phyloP scores from a whole-genome alignment of 2,113 vertebrate species.

The Aphelocoma coerulescens region DNA sequence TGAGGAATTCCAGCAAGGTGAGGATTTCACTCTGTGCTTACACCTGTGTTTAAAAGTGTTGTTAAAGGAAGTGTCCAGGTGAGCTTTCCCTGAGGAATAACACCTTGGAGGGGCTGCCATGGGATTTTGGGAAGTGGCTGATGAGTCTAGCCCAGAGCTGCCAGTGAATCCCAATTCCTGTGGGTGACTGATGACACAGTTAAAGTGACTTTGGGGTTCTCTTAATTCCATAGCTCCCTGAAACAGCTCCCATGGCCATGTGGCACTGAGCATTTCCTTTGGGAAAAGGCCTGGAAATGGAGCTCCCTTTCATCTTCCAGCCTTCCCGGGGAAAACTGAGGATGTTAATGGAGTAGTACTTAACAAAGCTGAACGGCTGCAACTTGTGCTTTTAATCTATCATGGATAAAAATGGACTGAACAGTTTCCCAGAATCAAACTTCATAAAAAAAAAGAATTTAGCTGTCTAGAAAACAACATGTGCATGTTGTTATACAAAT shows the following conservation, averaged over 20 bases:
- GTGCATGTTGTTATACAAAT: not conserved
- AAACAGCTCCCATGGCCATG: not conserved
- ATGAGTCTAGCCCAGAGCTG: not conserved
- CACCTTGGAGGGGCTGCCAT: not conserved
- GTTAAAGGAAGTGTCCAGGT: not conserved
- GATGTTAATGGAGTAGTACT: not conserved
- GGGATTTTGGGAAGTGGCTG: not conserved
- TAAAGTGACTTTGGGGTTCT: not conserved
- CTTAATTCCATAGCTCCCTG: not conserved
- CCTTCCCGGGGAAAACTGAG: not conserved
- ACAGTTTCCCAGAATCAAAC: not conserved
- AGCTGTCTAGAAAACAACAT: not conserved
- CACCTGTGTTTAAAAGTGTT: not conserved
- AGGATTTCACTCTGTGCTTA: not conserved
- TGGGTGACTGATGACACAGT: not conserved
- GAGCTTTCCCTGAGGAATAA: not conserved
- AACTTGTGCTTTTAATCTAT: not conserved
- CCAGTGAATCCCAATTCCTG: not conserved
- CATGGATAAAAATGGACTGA: not conserved
- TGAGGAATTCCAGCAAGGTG: not conserved
- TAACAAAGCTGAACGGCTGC: not conserved
- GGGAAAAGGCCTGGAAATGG: not conserved
- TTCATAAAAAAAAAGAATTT: not conserved
- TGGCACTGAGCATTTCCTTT: not conserved
- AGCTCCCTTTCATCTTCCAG: slow-evolving; percentile 24